Conservation (phyloP, 2,888 invertebrate genomes). For the Notodonta dromedarius region DNA sequence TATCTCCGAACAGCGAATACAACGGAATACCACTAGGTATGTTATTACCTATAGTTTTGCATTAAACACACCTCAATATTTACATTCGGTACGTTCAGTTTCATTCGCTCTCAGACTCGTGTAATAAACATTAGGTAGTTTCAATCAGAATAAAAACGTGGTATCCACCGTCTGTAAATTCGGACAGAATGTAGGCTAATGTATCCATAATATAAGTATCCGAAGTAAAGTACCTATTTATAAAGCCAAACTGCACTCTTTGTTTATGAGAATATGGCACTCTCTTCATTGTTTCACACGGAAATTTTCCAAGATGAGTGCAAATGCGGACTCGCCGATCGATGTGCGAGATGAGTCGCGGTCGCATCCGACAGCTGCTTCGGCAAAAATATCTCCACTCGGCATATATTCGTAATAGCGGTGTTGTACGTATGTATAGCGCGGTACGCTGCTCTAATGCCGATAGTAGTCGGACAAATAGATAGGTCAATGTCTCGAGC, state of each 20-base stretch:
- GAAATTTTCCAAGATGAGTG: conserved; percentile 35
- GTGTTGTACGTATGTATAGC: conserved; percentile 32
- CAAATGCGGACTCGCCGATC: conserved; percentile 43
- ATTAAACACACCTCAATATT: conserved; percentile 27
- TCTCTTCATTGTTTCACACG: conserved; percentile 33
- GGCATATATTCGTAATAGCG: conserved; percentile 60
- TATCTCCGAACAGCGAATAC: background rate
- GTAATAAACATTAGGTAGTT: conserved; percentile 24
- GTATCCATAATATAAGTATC: conserved; percentile 7
- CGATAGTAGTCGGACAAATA: conserved; percentile 57
- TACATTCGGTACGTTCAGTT: conserved; percentile 22
- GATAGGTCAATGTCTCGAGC: conserved; percentile 80
- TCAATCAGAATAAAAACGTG: conserved; percentile 24
- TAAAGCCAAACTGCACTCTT: conserved; percentile 5
- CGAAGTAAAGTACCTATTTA: background rate
- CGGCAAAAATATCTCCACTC: conserved; percentile 70
- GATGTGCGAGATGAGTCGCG: conserved; percentile 60
- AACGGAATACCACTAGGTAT: conserved; percentile 2
- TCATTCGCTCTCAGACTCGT: conserved; percentile 18
- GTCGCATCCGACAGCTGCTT: conserved; percentile 69
- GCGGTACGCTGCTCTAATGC: conserved; percentile 45
- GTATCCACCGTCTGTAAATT: conserved; percentile 13
- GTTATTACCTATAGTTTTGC: conserved; percentile 12
- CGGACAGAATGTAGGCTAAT: conserved; percentile 15
- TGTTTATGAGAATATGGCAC: conserved; percentile 7